Base-by-base conservation (phyloP, 2,888 invertebrate species). In the Pimpla rufipes region DNA sequence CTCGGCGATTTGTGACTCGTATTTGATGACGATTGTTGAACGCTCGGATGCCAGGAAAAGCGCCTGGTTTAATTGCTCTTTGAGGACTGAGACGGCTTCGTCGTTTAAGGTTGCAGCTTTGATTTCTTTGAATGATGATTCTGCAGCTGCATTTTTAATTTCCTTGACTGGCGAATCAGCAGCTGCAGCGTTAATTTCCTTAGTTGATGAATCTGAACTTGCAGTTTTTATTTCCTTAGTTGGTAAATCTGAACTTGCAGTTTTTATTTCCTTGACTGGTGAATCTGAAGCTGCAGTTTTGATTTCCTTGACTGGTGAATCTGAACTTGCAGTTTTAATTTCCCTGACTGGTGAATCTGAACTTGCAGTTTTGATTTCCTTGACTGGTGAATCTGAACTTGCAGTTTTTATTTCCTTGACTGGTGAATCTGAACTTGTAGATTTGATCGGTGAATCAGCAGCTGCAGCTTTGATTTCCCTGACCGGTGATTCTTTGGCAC, bases 1-100 rank as follows among this genome's bases (percentile, higher is more conserved):
- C 77, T 91, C 90, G 0, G 89, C 84, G 78, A 94, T 94, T 85
- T 94, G 94, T 5, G 93, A 90, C 79, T 93, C 94, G 5, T 93
- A 90, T 74, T 87, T 88, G 0, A 93, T 86, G 50, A 94, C 89
- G 57, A 94, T 92, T 73, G 93, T 91, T 18, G 93, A 90, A 82
- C 93, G 92, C 87, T 94, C 92, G 2, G 94, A 93, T 11, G 92
- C 91, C 45, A 94, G 85, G 55, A 86, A 87, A 47, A 94, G 85
- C 4, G 94, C 93, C 85, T 94, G 92, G 8, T 90, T 83, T 40
- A 94, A 82, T 86, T 94, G 93, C 68, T 94, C 94, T 52, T 88
- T 88, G 6, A 90, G 83, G 70, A 81, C 16, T 5, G 55, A 21
- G 5, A 81, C 45, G 11, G 45, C 37, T 13, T 73, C 66, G 11